phyloP scores from a whole-genome alignment of 2,113 vertebrate species.

The human region DNA sequence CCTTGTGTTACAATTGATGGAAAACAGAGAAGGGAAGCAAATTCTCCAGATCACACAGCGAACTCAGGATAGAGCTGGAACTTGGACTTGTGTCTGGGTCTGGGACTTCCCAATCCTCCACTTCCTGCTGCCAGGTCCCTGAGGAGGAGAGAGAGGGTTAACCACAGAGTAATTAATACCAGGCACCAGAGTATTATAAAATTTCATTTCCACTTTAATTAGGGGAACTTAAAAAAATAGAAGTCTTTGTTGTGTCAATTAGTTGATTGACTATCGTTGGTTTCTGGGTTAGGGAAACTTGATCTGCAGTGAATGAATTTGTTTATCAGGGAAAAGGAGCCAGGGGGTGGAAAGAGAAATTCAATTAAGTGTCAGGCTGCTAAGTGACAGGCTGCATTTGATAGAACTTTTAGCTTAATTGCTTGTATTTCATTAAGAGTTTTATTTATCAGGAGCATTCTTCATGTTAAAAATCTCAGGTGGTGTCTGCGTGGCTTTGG shows the following conservation, averaged over 20 bases:
- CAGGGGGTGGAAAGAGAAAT: conserved; percentile 87
- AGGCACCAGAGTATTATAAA: conserved; percentile 83
- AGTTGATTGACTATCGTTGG: conserved; percentile 94
- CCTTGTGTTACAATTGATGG: not conserved
- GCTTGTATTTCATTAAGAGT: conserved; percentile 93
- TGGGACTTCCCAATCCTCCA: not conserved
- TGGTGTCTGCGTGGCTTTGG: conserved; percentile 62
- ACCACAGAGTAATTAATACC: conserved; percentile 81
- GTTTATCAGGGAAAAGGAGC: conserved; percentile 87
- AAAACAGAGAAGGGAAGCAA: not conserved
- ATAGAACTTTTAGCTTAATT: conserved; percentile 98
- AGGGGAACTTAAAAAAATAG: conserved; percentile 80
- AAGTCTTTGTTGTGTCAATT: conserved; percentile 95
- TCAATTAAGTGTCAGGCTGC: conserved; percentile 91
- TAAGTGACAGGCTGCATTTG: conserved; percentile 91
- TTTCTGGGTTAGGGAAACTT: conserved; percentile 88
- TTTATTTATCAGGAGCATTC: conserved; percentile 89
- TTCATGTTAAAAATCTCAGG: conserved; percentile 80
- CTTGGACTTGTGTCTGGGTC: not conserved
- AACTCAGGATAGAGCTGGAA: not conserved
- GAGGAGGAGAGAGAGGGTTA: conserved; percentile 70
- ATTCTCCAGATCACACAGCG: not conserved
- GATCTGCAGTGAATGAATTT: conserved; percentile 91
- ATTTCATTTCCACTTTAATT: conserved; percentile 87
- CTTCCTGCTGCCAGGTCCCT: not conserved